Base-by-base conservation (phyloP, 53 echinoderm and acorn worm genomes). In the Hippasteria phrygiana region DNA sequence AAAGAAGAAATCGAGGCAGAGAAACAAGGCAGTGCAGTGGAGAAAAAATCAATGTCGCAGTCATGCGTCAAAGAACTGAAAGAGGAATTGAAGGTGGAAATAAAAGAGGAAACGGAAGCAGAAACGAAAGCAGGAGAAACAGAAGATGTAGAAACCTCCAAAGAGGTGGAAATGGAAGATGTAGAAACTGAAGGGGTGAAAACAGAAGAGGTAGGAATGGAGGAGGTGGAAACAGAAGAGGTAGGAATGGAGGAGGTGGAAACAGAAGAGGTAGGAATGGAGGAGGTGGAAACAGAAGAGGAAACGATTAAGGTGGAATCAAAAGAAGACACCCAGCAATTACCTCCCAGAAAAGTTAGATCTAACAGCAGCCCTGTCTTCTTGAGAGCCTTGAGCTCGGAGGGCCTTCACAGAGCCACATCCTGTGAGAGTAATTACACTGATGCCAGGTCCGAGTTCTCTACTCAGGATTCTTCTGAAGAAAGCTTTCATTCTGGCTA, bases 341-440 rank as follows among this genome's bases (percentile, higher is more conserved):
- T 38, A 26, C 53, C 39, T 78, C 17, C 64, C 65, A 28, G 6
- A 41, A 9, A 22, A 17, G 6, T 4, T 24, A 20, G 22, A 20
- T 20, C 72, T 1, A n/a, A 16, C 81, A 81, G 81, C 81, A 81
- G 81, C 26, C 81, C 81, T 39, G 36, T 81, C 29, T 64, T 81
- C 42, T 39, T 81, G 45, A 56, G 36, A 14, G 81, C 81, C 65
- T 27, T 9, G 42, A 65, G 63, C 43, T 79, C 79, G 0, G 81
- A 81, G 7, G 36, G 73, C 7, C 80, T 88, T 26, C 72, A 86
- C 80, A 65, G 83, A 37, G 88, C 92, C 53, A 66, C 53, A 16
- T 91, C 91, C 7, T 83, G 75, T 24, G 92, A 88, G 92, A 88
- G 88, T 54, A 92, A 88, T 65, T 92, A 82, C 92, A 92, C 88